Evolutionary conservation across 2,888 invertebrate genomes (phyloP).

Genomic region (Dryobota labecula): DNA sequence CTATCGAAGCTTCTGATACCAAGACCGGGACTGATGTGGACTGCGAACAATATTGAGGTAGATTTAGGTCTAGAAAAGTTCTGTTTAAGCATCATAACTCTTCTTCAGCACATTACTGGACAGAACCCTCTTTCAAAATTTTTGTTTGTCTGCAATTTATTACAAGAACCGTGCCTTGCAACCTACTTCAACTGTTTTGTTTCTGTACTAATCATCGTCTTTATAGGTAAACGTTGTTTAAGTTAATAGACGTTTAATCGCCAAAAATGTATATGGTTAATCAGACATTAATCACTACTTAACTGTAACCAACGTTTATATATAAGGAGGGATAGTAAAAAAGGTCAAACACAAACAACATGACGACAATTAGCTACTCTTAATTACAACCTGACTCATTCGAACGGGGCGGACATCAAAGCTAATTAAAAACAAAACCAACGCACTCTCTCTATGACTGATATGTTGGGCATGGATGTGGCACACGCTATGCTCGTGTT

Average conservation of each 20-base stretch:
- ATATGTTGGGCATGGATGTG: slow-evolving; percentile 65
- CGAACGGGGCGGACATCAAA: slow-evolving; percentile 26
- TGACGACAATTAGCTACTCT: slow-evolving; percentile 37
- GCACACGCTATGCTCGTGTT: slow-evolving; percentile 50
- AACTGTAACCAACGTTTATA: not conserved
- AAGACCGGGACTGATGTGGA: slow-evolving; percentile 51
- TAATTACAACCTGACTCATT: slow-evolving; percentile 55
- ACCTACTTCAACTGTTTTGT: not conserved
- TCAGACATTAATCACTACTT: not conserved
- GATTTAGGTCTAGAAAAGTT: not conserved
- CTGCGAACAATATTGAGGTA: slow-evolving; percentile 31
- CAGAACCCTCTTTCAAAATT: not conserved
- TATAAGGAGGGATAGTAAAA: not conserved
- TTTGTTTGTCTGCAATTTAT: not conserved
- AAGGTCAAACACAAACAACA: slow-evolving; percentile 30
- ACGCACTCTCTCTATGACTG: slow-evolving; percentile 74
- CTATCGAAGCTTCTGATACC: slow-evolving; percentile 57
- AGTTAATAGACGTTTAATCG: not conserved
- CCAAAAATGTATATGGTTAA: too few species aligned
- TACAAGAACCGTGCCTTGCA: not conserved
- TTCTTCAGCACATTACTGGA: not conserved
- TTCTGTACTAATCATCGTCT: not conserved
- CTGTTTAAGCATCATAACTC: not conserved
- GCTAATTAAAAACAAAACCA: slow-evolving; percentile 32
- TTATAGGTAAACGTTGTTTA: not conserved